Percentiles rank a stretch among this genome's conserved stretches.
Evolutionary conservation across 2,797 vertebrate species (phyloP).

Genomic region (Danio choprae): DNA sequence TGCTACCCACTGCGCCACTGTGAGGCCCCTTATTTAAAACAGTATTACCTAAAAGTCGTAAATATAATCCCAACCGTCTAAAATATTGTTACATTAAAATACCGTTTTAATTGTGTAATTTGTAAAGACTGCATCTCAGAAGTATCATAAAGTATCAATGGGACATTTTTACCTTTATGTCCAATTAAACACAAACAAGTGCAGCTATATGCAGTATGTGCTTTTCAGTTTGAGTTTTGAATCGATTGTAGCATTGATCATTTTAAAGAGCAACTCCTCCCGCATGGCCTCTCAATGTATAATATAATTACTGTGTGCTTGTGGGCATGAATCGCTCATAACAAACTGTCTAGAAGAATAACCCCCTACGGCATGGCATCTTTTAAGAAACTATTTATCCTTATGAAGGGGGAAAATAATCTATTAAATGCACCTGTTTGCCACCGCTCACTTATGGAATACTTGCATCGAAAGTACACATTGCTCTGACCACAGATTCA

Average conservation of each 20-base stretch:
- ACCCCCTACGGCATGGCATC: constrained; percentile 30
- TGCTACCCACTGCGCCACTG: too few species aligned
- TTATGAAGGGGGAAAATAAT: constrained; percentile 44
- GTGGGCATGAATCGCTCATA: constrained; percentile 39
- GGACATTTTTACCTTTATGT: not conserved
- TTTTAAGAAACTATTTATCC: constrained; percentile 57
- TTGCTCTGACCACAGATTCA: constrained; percentile 2
- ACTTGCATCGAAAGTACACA: constrained; percentile 16
- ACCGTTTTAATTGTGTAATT: not conserved
- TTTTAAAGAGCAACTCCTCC: not conserved
- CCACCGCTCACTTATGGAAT: not conserved
- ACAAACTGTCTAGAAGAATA: constrained; percentile 45
- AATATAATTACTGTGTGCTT: constrained; percentile 34
- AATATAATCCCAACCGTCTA: too few species aligned
- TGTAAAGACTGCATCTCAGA: not conserved
- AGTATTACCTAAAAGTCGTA: too few species aligned
- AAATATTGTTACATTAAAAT: not conserved
- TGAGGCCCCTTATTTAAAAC: too few species aligned
- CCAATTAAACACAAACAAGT: not conserved
- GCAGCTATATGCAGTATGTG: not conserved
- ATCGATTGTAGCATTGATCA: not conserved
- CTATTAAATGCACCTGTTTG: constrained; percentile 17
- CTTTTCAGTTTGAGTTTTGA: not conserved
- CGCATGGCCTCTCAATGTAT: not conserved
- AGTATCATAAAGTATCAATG: not conserved